These are phyloP conservation scores for Pyrochroa serraticornis DNA, from an alignment of 2,888 invertebrate genomes.

Conservation along the genomic window DNA sequence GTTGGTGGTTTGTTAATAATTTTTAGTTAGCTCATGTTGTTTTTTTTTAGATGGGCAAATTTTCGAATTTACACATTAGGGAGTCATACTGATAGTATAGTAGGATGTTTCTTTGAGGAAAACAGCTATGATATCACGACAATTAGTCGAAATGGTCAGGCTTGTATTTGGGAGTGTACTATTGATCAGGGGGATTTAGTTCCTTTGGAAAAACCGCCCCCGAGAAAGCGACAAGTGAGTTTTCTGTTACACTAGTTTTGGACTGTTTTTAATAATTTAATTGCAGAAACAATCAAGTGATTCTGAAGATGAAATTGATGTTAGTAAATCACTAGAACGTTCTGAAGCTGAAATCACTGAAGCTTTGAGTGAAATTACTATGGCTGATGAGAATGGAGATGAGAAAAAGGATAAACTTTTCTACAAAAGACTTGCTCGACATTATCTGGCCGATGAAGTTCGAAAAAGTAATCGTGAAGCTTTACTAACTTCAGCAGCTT, in stretches of 20 bases:
- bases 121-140: conserved; percentile 85
- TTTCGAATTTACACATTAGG: conserved; percentile 78
- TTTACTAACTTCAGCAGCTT: conserved; percentile 79
- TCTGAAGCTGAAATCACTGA: conserved; percentile 56
- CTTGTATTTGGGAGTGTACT: conserved; percentile 86
- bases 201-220: conserved; percentile 43
- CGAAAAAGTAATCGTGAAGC: conserved; percentile 68
- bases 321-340: conserved; percentile 64
- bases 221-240: conserved; percentile 59
- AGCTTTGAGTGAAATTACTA: conserved; percentile 56
- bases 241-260: conserved; percentile 4
- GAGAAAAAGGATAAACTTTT: conserved; percentile 60
- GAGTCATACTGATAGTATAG: conserved; percentile 84
- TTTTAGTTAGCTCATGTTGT: not conserved
- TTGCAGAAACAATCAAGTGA: conserved; percentile 53
- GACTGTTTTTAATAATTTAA: conserved; percentile 5
- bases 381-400: conserved; percentile 54
- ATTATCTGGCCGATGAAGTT: conserved; percentile 76
- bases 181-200: conserved; percentile 73
- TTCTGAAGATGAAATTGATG: conserved; percentile 72
- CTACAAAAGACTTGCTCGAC: conserved; percentile 74
- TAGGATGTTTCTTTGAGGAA: conserved; percentile 87
- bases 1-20: conserved; percentile 10
- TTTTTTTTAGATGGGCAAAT: conserved; percentile 63
- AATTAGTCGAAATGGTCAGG: conserved; percentile 81